These are phyloP conservation scores for Corvus hawaiiensis DNA, from an alignment of 2,113 vertebrate species.

Conservation along the genomic window DNA sequence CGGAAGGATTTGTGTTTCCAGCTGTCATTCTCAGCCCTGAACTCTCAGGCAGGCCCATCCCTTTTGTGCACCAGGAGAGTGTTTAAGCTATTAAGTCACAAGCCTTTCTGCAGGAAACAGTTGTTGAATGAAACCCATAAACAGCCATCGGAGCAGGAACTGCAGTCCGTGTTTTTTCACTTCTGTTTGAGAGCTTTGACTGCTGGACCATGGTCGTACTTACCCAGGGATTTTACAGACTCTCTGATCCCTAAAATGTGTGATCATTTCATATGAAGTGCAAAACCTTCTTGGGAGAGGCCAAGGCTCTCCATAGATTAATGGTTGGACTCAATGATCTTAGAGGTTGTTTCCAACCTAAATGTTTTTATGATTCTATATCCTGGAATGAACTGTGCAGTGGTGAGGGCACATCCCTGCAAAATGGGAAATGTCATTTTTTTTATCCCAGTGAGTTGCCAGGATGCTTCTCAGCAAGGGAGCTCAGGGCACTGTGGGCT, in stretches of 20 bases:
- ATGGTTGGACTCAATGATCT: neutral
- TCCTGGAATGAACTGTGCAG: neutral
- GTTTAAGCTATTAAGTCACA: slow-evolving; percentile 24
- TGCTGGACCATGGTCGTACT: neutral
- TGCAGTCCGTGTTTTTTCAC: neutral
- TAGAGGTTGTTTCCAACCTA: neutral
- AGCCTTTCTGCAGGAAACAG: slow-evolving; percentile 15
- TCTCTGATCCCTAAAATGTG: neutral
- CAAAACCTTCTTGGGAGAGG: neutral
- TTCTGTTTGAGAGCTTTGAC: slow-evolving; percentile 3
- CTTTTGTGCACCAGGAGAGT: neutral
- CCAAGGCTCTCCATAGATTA: neutral
- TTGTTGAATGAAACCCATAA: slow-evolving; percentile 34
- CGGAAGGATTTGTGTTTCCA: neutral
- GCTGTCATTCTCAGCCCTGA: neutral
- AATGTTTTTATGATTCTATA: neutral
- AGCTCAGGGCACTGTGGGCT: neutral
- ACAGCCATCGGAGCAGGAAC: slow-evolving; percentile 8
- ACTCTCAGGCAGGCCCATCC: neutral
- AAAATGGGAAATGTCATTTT: neutral
- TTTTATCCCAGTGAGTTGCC: neutral
- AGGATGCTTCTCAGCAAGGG: neutral
- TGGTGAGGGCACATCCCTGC: neutral
- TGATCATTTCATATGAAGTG: neutral
- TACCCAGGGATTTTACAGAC: neutral